Evolutionary conservation across 37 sponge, comb jelly and placozoan genomes (phyloP).

Genomic region (Hexactinellida sp.): DNA sequence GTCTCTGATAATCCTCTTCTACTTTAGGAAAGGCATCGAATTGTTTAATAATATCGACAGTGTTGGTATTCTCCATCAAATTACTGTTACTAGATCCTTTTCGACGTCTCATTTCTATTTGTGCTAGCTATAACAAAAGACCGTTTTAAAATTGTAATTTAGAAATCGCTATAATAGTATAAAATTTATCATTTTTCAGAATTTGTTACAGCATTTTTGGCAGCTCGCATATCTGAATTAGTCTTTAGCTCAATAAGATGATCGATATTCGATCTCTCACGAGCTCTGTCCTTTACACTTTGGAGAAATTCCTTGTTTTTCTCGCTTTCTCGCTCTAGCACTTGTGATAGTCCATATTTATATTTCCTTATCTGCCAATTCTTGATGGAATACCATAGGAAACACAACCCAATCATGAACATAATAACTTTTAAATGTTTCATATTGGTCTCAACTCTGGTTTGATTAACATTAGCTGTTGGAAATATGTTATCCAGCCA

Average conservation of each 20-base stretch:
- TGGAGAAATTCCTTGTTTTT: background rate
- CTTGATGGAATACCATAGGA: background rate
- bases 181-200: background rate
- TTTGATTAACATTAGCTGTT: background rate
- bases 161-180: no score
- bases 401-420: background rate
- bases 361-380: background rate
- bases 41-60: constrained; percentile 47
- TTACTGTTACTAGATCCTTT: background rate
- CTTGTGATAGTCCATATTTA: background rate
- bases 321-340: background rate
- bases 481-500: background rate
- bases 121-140: background rate
- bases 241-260: background rate
- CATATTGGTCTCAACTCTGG: background rate
- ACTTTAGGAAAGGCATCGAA: constrained; percentile 86
- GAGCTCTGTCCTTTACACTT: background rate
- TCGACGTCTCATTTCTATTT: background rate
- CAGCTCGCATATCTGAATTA: background rate
- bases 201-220: background rate
- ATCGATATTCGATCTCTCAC: background rate
- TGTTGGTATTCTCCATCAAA: constrained; percentile 2
- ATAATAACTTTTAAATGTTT: background rate
- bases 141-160: no score
- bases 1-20: constrained; percentile 53